Evolutionary conservation across 2,113 vertebrate genomes (phyloP).

Genomic region (Trematomus loennbergii): DNA sequence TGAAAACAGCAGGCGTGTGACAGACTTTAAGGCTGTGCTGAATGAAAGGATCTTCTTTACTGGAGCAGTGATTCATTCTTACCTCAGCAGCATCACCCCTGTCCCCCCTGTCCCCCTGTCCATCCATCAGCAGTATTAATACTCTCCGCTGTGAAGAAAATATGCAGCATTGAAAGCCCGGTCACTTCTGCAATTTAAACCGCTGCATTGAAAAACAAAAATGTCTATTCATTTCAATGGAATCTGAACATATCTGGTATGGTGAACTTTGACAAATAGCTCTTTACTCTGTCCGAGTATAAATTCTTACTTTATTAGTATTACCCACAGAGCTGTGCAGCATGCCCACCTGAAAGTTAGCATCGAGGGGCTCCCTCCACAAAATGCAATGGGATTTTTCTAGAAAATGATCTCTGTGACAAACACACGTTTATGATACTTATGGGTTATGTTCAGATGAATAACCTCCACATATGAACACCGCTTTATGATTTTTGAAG

Average conservation of each 20-base stretch:
- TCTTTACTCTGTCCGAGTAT: neutral
- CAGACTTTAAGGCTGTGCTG: neutral
- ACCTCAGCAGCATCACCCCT: slow-evolving; percentile 21
- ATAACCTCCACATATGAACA: too few species aligned
- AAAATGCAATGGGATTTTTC: too few species aligned
- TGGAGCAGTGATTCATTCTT: slow-evolving; percentile 9
- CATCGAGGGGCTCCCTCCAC: too few species aligned
- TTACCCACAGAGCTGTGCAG: neutral
- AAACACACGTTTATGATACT: too few species aligned
- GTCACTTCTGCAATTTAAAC: neutral
- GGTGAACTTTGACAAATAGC: neutral
- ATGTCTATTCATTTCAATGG: neutral
- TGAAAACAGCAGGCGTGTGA: slow-evolving; percentile 7
- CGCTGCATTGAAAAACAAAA: too few species aligned
- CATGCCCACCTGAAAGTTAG: too few species aligned
- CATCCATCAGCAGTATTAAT: slow-evolving; percentile 6
- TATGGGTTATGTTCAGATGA: too few species aligned
- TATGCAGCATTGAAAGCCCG: neutral
- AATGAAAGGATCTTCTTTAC: slow-evolving; percentile 7
- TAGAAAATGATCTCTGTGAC: too few species aligned
- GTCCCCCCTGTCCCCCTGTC: slow-evolving; percentile 5
- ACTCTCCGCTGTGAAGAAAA: neutral
- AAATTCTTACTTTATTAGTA: neutral
- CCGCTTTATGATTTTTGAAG: too few species aligned
- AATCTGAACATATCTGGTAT: neutral